These are phyloP conservation scores for Patella ulyssiponensis DNA, from an alignment of 2,888 invertebrate species.

Conservation along the genomic window DNA sequence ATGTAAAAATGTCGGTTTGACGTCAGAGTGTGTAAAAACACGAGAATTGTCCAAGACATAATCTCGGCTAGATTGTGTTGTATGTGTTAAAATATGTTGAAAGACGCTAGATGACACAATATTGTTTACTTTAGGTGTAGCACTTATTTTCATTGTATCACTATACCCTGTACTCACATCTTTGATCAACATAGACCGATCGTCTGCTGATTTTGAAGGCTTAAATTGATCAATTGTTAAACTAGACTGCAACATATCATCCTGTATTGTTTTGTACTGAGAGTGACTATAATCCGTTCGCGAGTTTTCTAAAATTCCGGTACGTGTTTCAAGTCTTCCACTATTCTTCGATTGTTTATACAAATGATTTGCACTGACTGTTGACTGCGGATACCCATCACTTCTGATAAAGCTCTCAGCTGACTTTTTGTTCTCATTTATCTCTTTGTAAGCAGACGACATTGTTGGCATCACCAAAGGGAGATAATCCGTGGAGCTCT, in stretches of 20 bases:
- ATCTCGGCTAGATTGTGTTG: too few species aligned
- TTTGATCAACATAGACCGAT: background rate
- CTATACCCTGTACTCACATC: too few species aligned
- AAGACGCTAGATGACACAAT: background rate
- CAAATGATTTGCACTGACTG: background rate
- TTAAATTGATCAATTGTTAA: background rate
- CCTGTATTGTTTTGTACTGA: background rate
- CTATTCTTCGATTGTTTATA: background rate
- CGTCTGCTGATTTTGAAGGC: background rate
- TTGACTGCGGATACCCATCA: background rate
- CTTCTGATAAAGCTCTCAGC: background rate
- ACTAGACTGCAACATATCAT: background rate
- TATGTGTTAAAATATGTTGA: too few species aligned
- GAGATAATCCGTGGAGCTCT: conserved; percentile 9
- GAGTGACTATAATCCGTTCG: background rate
- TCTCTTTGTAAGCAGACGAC: background rate
- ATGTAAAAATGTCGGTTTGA: too few species aligned
- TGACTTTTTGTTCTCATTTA: background rate
- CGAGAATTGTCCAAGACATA: too few species aligned
- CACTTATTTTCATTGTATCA: too few species aligned
- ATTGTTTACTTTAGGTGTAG: background rate
- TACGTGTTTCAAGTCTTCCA: background rate
- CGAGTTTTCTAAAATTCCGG: background rate
- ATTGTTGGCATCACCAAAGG: conserved; percentile 4
- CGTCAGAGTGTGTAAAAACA: too few species aligned